Conservation (phyloP, 2,888 invertebrate species). For the Drosophila monieri region DNA sequence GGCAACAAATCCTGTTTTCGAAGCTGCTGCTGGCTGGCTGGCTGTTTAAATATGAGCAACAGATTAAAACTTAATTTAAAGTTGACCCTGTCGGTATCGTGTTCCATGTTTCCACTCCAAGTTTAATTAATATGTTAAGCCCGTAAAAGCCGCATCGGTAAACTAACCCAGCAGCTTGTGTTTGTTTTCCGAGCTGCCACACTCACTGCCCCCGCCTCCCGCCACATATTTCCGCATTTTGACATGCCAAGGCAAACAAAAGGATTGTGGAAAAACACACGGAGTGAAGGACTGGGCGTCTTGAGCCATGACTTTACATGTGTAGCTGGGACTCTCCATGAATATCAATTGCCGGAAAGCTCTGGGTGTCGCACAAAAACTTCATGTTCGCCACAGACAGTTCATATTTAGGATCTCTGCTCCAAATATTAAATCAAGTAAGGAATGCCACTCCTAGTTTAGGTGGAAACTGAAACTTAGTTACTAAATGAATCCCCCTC, state of each 20-base stretch:
- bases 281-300: slow-evolving; percentile 14
- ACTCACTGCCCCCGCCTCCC: background rate
- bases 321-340: slow-evolving; percentile 25
- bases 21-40: no score
- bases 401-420: background rate
- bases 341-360: slow-evolving; percentile 27
- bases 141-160: slow-evolving; percentile 58
- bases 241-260: slow-evolving; percentile 28
- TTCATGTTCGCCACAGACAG: slow-evolving; percentile 10
- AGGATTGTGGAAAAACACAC: slow-evolving; percentile 10
- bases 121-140: slow-evolving; percentile 77
- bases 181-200: slow-evolving; percentile 25
- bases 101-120: slow-evolving; percentile 60
- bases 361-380: slow-evolving; percentile 6
- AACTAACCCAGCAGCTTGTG: slow-evolving; percentile 54
- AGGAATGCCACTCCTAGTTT: no score
- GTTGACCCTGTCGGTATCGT: slow-evolving; percentile 53
- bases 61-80: slow-evolving; percentile 77
- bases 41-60: slow-evolving; percentile 69
- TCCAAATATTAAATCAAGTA: background rate
- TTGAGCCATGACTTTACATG: slow-evolving; percentile 28
- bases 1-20: background rate
- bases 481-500: background rate
- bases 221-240: background rate
- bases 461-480: no score